These are phyloP conservation scores for Rhopalosiphum maidis DNA, from an alignment of 1,140 invertebrate species.

Conservation along the genomic window DNA sequence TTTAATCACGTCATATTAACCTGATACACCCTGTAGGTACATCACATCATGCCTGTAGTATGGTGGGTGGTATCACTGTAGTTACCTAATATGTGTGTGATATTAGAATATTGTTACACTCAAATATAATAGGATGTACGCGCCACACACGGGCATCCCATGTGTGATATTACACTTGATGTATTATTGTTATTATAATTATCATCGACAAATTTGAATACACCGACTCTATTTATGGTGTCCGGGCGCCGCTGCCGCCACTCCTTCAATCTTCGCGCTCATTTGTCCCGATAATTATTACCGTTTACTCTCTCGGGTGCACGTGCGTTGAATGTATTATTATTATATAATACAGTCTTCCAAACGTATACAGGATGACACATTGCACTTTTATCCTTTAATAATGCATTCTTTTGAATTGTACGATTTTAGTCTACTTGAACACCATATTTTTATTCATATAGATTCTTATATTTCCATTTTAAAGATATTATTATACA, in stretches of 20 bases:
- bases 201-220: slow-evolving; percentile 10
- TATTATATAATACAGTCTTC: too few species aligned
- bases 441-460: too few species aligned
- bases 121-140: background rate
- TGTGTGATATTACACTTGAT: background rate
- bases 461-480: too few species aligned
- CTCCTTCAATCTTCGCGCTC: background rate
- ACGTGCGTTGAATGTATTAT: background rate
- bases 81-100: background rate
- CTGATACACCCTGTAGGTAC: background rate
- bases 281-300: background rate
- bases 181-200: background rate
- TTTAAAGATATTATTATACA: too few species aligned
- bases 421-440: too few species aligned
- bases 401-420: too few species aligned
- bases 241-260: background rate
- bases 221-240: background rate
- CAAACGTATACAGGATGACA: too few species aligned
- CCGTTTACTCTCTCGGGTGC: background rate
- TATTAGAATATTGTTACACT: background rate
- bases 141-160: background rate
- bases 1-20: too few species aligned
- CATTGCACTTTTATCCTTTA: too few species aligned
- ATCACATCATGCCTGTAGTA: too few species aligned
- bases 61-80: too few species aligned